phyloP scores from a whole-genome alignment of 2,113 vertebrate species.

The Gambusia affinis region DNA sequence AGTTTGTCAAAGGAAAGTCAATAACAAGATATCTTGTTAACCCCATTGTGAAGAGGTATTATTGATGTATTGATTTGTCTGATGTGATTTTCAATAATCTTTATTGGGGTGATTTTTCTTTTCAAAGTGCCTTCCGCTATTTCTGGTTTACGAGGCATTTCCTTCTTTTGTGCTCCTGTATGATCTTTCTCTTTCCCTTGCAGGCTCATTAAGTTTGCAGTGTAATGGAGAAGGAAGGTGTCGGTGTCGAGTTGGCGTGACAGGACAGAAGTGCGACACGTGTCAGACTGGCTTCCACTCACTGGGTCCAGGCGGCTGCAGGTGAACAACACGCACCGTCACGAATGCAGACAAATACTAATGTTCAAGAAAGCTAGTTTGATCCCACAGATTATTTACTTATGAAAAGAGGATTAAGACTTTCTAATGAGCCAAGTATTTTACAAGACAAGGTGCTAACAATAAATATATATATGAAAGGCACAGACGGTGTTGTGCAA shows the following conservation, averaged over 20 bases:
- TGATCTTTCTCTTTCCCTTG: constrained; percentile 10
- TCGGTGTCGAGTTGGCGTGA: constrained; percentile 83
- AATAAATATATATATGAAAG: neutral
- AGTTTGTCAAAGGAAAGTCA: constrained; percentile 29
- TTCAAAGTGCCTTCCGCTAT: neutral
- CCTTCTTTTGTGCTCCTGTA: constrained; percentile 3
- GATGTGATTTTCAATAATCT: neutral
- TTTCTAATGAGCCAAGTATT: neutral
- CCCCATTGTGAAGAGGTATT: constrained; percentile 11
- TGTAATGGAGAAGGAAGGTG: constrained; percentile 85
- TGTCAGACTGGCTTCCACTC: constrained; percentile 90
- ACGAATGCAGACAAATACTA: neutral
- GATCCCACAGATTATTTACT: neutral
- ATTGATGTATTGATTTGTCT: constrained; percentile 25
- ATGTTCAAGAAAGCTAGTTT: neutral
- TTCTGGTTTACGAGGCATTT: neutral
- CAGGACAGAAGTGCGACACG: constrained; percentile 88
- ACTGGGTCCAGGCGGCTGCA: constrained; percentile 90
- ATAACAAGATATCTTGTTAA: constrained; percentile 28
- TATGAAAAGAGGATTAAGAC: neutral
- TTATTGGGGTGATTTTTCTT: neutral
- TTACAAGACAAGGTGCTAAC: neutral
- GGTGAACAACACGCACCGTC: constrained; percentile 76
- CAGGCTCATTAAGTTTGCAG: constrained; percentile 87
- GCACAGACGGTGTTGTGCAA: neutral